phyloP scores from a whole-genome alignment of 2,797 vertebrate genomes.

The Coluber constrictor region DNA sequence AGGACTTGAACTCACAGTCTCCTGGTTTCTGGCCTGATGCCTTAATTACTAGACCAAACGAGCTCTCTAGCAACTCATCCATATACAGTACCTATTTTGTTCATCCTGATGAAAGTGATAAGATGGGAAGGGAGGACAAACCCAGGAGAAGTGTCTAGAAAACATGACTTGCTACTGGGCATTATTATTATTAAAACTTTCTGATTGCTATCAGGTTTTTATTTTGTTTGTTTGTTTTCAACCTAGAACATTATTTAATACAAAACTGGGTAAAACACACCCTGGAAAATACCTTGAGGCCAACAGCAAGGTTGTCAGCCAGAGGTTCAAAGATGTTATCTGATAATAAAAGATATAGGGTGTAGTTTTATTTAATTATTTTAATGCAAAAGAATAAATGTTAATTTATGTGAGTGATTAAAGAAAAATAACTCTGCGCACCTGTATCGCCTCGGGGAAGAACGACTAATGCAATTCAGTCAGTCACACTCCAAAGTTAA shows the following conservation, averaged over 20 bases:
- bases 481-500: conserved; percentile 61
- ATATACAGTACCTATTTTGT: conserved; percentile 32
- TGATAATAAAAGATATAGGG: conserved; percentile 69
- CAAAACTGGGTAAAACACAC: conserved; percentile 65
- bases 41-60: not conserved
- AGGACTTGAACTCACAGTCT: not conserved
- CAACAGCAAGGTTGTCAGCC: conserved; percentile 69
- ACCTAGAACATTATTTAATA: conserved; percentile 62
- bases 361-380: conserved; percentile 73
- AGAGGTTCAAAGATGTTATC: conserved; percentile 73
- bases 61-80: conserved; percentile 18
- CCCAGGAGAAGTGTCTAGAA: conserved; percentile 47
- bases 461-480: conserved; percentile 63
- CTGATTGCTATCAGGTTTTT: conserved; percentile 59
- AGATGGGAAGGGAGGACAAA: conserved; percentile 37
- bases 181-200: conserved; percentile 54
- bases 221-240: conserved; percentile 41
- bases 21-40: not conserved
- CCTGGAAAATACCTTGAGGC: conserved; percentile 73
- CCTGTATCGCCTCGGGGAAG: conserved; percentile 72
- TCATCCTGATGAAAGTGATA: conserved; percentile 49
- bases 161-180: conserved; percentile 45
- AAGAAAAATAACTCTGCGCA: conserved; percentile 73
- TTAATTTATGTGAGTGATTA: conserved; percentile 77
- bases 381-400: conserved; percentile 70